A percentile compares a stretch with the other conserved stretches of the same genome.
Conservation (phyloP, 2,797 vertebrate species). For the Propithecus perrieri region DNA sequence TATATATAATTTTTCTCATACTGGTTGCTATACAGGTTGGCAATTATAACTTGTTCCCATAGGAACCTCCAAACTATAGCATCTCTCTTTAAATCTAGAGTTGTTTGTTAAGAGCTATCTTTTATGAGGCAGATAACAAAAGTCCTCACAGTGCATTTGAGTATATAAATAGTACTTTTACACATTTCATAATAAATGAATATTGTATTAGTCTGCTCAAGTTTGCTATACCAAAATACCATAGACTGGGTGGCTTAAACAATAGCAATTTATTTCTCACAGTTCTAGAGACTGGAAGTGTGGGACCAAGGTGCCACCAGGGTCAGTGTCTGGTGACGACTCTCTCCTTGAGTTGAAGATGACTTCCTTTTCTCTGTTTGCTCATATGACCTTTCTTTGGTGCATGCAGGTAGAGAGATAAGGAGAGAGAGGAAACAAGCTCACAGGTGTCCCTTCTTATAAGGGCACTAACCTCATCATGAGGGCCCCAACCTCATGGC, state of each 20-base stretch:
- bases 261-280: background rate
- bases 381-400: background rate
- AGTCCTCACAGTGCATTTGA: background rate
- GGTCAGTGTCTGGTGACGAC: background rate
- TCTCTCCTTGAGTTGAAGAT: background rate
- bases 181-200: background rate
- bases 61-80: background rate
- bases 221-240: background rate
- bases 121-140: background rate
- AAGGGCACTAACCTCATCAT: background rate
- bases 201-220: background rate
- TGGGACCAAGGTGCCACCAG: background rate
- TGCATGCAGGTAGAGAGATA: background rate
- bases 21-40: background rate
- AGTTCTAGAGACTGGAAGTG: background rate
- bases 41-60: background rate
- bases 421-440: background rate
- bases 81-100: background rate
- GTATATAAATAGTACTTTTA: background rate
- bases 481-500: accelerated
- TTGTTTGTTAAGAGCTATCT: conserved; percentile 7
- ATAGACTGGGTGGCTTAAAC: background rate
- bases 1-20: background rate
- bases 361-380: background rate
- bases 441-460: background rate